Conservation (phyloP, 2,797 vertebrate species). For the Macropodus opercularis region DNA sequence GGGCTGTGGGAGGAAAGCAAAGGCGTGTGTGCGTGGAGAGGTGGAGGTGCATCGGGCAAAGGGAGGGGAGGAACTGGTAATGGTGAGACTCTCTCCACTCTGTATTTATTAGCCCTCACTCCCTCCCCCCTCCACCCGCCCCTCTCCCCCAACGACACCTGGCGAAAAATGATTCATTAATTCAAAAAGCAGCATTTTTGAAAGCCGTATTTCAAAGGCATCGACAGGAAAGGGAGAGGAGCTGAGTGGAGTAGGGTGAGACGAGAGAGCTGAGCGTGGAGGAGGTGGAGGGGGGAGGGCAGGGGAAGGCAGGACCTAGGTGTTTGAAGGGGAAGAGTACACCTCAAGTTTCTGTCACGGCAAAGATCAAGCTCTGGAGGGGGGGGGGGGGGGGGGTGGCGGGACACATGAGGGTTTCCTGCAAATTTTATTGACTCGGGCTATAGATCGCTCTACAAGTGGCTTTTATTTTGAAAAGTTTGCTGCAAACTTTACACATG, state of each 20-base stretch:
- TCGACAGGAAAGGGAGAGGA: conserved; percentile 74
- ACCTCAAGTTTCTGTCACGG: conserved; percentile 79
- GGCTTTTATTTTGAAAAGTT: conserved; percentile 13
- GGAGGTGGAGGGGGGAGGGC: conserved; percentile 36
- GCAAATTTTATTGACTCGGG: conserved; percentile 12
- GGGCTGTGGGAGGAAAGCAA: conserved; percentile 55
- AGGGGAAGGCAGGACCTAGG: conserved; percentile 73
- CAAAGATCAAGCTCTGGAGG: conserved; percentile 76
- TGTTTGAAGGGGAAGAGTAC: conserved; percentile 83
- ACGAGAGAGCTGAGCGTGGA: conserved; percentile 45
- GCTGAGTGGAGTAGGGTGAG: conserved; percentile 72
- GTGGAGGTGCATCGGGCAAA: conserved; percentile 25
- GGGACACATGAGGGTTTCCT: conserved; percentile 8
- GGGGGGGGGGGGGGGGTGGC: conserved; percentile 13
- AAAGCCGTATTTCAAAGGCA: conserved; percentile 89
- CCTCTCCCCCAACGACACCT: conserved; percentile 77
- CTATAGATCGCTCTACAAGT: conserved; percentile 18
- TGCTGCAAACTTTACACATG: not conserved
- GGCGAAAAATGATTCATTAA: conserved; percentile 90
- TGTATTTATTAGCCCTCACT: conserved; percentile 75
- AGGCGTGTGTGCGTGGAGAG: conserved; percentile 38
- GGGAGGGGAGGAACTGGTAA: conserved; percentile 54
- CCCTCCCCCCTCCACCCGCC: conserved; percentile 19
- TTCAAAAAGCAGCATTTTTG: conserved; percentile 87
- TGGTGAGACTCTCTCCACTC: conserved; percentile 68